Conservation (phyloP, 2,888 invertebrate genomes). For the Dynastes maya region DNA sequence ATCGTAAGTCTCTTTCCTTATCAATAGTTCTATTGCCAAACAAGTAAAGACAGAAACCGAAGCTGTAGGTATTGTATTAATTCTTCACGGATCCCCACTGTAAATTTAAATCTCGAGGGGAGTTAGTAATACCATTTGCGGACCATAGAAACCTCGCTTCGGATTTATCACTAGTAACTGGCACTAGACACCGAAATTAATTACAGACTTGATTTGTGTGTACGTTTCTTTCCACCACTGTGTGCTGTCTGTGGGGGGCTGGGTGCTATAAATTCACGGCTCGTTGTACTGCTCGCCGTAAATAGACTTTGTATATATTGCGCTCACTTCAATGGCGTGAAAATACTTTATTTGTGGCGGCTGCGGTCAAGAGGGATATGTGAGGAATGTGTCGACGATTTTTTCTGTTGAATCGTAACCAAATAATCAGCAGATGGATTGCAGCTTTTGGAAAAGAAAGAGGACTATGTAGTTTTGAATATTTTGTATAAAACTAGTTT, state of each 20-base stretch:
- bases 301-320: slow-evolving; percentile 24
- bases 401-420: too few relatives aligned
- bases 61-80: neutral
- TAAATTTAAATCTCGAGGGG: slow-evolving; percentile 15
- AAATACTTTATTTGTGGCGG: slow-evolving; percentile 10
- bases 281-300: slow-evolving; percentile 3
- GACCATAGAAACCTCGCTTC: slow-evolving; percentile 16
- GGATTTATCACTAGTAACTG: slow-evolving; percentile 44
- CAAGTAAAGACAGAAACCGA: too few relatives aligned
- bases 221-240: slow-evolving; percentile 38
- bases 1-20: too few relatives aligned
- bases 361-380: too few relatives aligned
- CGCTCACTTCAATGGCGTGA: slow-evolving; percentile 6
- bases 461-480: too few relatives aligned
- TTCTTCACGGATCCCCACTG: neutral
- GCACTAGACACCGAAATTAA: slow-evolving; percentile 41
- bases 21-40: too few relatives aligned
- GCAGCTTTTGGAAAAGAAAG: too few relatives aligned
- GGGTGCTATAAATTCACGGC: slow-evolving; percentile 37
- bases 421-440: too few relatives aligned
- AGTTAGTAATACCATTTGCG: slow-evolving; percentile 27
- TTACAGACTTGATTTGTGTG: slow-evolving; percentile 45
- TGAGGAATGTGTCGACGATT: too few relatives aligned
- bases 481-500: too few relatives aligned
- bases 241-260: slow-evolving; percentile 23